These are phyloP conservation scores for Paedocypris sp. DNA, from an alignment of 2,113 vertebrate species.

Conservation along the genomic window DNA sequence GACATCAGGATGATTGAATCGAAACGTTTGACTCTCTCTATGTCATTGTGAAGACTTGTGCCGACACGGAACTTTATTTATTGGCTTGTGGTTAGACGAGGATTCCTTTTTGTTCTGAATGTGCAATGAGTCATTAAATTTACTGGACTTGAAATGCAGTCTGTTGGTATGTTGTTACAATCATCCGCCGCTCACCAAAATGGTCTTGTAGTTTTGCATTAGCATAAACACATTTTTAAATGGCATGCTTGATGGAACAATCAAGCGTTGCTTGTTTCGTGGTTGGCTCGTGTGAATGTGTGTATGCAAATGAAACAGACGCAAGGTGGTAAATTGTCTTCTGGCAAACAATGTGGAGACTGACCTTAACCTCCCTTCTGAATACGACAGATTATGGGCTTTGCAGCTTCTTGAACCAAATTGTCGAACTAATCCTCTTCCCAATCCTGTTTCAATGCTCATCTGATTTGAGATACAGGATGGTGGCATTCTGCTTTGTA, in stretches of 20 bases:
- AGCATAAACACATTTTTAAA: not conserved
- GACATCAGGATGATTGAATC: not conserved
- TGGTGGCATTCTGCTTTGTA: not conserved
- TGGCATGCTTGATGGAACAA: not conserved
- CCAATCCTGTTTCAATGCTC: not conserved
- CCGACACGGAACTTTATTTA: slow-evolving; percentile 45
- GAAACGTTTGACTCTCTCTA: slow-evolving; percentile 30
- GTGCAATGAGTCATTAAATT: slow-evolving; percentile 62
- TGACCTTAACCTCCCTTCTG: slow-evolving; percentile 2
- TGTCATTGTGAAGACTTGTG: slow-evolving; percentile 49
- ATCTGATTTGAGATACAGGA: not conserved
- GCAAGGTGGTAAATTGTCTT: not conserved
- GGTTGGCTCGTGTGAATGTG: slow-evolving; percentile 1
- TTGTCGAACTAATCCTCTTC: not conserved
- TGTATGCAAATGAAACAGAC: slow-evolving; percentile 3
- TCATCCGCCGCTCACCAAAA: not conserved
- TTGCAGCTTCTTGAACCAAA: slow-evolving; percentile 14
- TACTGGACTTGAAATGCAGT: slow-evolving; percentile 35
- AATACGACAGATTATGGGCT: slow-evolving; percentile 21
- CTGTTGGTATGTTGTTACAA: slow-evolving; percentile 13
- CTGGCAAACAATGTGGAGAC: not conserved
- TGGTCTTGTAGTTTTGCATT: not conserved
- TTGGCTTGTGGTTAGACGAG: slow-evolving; percentile 45
- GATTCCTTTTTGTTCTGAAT: slow-evolving; percentile 52
- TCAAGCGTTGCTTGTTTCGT: not conserved